Base-by-base conservation (phyloP, 2,113 vertebrate genomes). In the Piaya cayana region DNA sequence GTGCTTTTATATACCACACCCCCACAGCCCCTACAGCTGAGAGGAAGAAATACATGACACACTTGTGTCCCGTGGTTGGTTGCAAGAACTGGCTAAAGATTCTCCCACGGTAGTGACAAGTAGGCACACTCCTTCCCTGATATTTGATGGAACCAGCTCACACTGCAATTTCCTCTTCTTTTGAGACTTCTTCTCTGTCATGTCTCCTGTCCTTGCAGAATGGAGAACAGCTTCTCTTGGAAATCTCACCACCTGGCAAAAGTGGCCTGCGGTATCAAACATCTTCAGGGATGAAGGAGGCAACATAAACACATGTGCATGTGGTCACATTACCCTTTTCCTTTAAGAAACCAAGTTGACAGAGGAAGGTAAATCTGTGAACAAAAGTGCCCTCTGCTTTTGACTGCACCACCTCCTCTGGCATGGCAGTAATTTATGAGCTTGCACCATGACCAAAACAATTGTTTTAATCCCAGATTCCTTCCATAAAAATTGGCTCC, bases 271-370 rank as follows among this genome's bases (percentile, higher is more conserved):
- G 5, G 13, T 9, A 8, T 52, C 52, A 78, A 15, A 43, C 30
- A 52, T 68, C 45, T 87, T 43, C 49, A 20, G 7, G 20, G 21
- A 47, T 68, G 39, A 85, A 82, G 47, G 7, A 7, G 19, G 26
- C 6, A 42, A 16, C 23, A 63, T 39, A 59, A 63, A 52, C 18
- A n/a, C 39, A 25, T 0, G 25, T 0, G 3, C 7, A 8, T 23
- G 26, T 21, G 12, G 20, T 71, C 81, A 71, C 27, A 36, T 62
- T 29, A 76, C 17, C 26, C 58, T 27, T 65, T 68, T 68, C 39
- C 39, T 85, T 58, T 37, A 58, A 45, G 67, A 90, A 88, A 79
- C 18, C 22, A 50, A 55, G 53, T 56, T 72, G 55, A 29, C 15
- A 47, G 12, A 8, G 25, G 15, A 76, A 69, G 9, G 12, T 37